Evolutionary conservation across 2,888 invertebrate species (phyloP).

Genomic region (Argyra leucocephala): DNA sequence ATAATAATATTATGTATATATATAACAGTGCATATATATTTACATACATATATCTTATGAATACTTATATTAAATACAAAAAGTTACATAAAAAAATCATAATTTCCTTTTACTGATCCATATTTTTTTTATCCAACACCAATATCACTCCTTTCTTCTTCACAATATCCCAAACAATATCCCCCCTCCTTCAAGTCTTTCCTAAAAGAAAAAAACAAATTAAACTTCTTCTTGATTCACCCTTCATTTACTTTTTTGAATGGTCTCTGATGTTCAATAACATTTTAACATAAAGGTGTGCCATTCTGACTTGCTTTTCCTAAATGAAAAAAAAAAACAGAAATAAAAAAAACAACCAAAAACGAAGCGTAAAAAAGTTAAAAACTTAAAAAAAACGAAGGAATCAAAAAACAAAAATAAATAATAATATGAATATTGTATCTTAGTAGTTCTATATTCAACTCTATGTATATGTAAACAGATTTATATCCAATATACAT

Average conservation of each 20-base stretch:
- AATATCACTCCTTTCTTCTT: neutral
- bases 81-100: neutral
- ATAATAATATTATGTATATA: neutral
- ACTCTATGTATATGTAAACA: neutral
- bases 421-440: neutral
- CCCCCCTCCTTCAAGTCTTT: neutral
- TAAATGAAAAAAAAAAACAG: too few species aligned
- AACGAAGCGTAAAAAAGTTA: neutral
- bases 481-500: neutral
- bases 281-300: neutral
- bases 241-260: slow-evolving; percentile 1
- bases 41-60: too few species aligned
- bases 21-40: neutral
- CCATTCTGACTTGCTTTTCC: slow-evolving; percentile 2
- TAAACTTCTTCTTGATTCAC: neutral
- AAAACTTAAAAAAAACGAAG: neutral
- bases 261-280: slow-evolving; percentile 3
- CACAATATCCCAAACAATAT: neutral
- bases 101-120: neutral
- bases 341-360: neutral
- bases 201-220: neutral
- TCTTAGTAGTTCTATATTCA: neutral
- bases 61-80: neutral
- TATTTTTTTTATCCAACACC: neutral
- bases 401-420: neutral